Evolutionary conservation across 2,797 vertebrate species (phyloP), one percentile per base, ranked within the genome.

Genomic region (Morelia viridis): DNA sequence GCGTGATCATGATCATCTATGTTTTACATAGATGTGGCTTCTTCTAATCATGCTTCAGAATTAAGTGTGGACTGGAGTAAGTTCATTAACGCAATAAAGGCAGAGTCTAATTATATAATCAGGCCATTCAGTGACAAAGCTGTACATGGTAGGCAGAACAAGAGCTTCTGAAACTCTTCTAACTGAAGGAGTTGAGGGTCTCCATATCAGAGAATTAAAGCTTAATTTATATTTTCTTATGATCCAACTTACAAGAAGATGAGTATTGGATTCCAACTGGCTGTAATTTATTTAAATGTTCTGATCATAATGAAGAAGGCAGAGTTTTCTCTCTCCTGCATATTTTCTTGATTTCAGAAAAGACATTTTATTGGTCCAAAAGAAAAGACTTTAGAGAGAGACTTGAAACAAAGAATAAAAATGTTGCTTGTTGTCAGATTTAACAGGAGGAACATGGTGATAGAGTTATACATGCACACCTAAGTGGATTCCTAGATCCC

Each of bases 31-130:
- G 91, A 84, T 58, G 35, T 71, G 85, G 85, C 35, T 89, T 88
- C 60, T 88, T 92, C 85, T 92, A 90, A 92, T 90, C 91, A 90
- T 88, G 90, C 89, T 58, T 90, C 61, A 93, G 94, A 94, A 96
- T 90, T 89, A 91, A 35, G 8, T 35, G 53, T 7, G 50, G 93
- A 88, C 90, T 89, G 93, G 31, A 86, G 84, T 87, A 93, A 93
- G 92, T 94, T 56, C 92, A 5, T 95, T 91, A 92, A 87, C 76
- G 84, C 22, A 64, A 93, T 60, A 91, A 89, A 50, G 35, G 22
- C 80, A 90, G 4, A 0, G 0, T 91, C 91, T 91, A 93, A 92
- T 94, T 71, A 89, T 80, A 93, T 90, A 93, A 92, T 57, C 35
- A 26, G 60, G 92, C 90, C 12, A 64, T 0, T 13, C 4, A 0